Evolutionary conservation across 2,113 vertebrate genomes (phyloP), one percentile per base, ranked within the genome.

Genomic region (Rhinoderma darwinii): DNA sequence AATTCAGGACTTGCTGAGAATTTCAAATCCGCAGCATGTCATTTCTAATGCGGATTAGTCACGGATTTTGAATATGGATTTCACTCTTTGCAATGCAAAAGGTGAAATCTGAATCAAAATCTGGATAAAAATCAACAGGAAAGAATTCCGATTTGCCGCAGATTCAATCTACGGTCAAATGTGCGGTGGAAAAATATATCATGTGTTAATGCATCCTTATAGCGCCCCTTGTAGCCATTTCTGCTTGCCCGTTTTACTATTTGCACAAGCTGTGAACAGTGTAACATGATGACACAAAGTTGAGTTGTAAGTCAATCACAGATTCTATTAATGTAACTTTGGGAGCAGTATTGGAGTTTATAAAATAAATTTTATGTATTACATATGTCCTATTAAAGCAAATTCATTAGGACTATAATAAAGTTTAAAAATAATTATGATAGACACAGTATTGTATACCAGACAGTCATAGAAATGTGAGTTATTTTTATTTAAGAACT

Each of bases 401-500:
- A 35, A 68, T 32, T 35, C 15, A 30, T 66, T 14, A 30, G 15
- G 10, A 9, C 61, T 30, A n/a, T 30, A 7, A 61, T 15, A 82
- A 47, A 70, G 61, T 39, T 10, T 51, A 44, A 50, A 70, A 44
- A 83, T 35, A 70, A 6, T 72, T 37, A 12, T 25, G 25, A 32
- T 22, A 27, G 10, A 17, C 6, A 10, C n/a, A 66, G 15, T 35
- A 70, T 15, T 50, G 20, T 25, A 44, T 17, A 50, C 25, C 81
- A 75, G 68, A 75, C 83, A 59, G 72, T 75, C 39, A n/a, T 5
- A 75, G 37, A 43, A 56, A 75, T 43, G 37, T 47, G 61, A 43
- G 39, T 27, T 59, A 54, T 50, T 84, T 41, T 35, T 84, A 74
- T 84, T 73, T 54, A 39, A 20, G 47, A 73, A 54, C 82, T 84